Evolutionary conservation across 2,888 invertebrate species (phyloP), one percentile per base, ranked within the genome.

Genomic region (Euzophera pinguis): DNA sequence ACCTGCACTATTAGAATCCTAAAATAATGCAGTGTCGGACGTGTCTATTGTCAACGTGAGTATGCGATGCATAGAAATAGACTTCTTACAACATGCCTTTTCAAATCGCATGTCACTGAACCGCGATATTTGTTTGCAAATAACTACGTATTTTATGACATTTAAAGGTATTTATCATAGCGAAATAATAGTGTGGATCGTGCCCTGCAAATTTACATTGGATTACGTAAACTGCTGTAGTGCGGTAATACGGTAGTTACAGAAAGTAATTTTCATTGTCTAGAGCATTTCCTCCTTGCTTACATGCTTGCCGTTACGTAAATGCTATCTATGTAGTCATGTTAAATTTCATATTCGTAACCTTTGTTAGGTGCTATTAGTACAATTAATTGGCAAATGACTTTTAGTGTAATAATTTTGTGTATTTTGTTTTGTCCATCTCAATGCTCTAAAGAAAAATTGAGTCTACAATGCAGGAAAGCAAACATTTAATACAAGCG

Each of bases 261-360:
- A 73, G 71, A 80, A 78, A 74, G 67, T 66, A 74, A 77, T 81
- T 79, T 88, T 87, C 87, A 86, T 84, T 87, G 86, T 88, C 87
- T 87, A 85, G 86, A 84, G 79, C 85, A 81, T 81, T 88, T 88
- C 83, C 85, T 81, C 61, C 67, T 75, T 64, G 64, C 67, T 75
- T 75, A 73, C 68, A 70, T 71, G 68, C 71, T 66, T 62, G 58
- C 53, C 59, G 69, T 84, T 84, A 81, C 74, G 69, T 78, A 78
- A 82, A 72, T 14, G 14, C 32, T 45, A 42, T 60, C 34, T 42
- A 42, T 60, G 16, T 9, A 29, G 22, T 49, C 39, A 35, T 51
- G 55, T 53, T 53, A 41, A 47, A 42, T 50, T 55, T 34, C 45
- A 52, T 53, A 42, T 49, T 53, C 35, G 42, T 43, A 51, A 37